Evolutionary conservation across 1,140 invertebrate genomes (phyloP), one percentile per base, ranked within the genome.

Genomic region (Zaprionus tsacasi): DNA sequence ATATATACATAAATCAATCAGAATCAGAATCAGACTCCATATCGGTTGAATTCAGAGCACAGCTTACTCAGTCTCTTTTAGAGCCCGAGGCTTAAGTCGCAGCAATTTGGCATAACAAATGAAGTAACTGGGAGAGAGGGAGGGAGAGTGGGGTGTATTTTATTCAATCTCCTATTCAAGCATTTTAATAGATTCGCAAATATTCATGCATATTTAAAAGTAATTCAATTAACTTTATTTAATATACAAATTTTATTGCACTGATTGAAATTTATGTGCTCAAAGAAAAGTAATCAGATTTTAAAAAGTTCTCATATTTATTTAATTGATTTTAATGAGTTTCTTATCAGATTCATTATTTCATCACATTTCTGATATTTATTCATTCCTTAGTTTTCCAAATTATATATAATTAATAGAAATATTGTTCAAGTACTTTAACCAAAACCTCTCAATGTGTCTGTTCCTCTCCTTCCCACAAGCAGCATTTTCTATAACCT

Each of bases 11-110:
- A 17, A 50, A 50, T 50, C 45, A 21, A 21, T 21, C 21, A 21
- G 21, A 21, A 21, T 21, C 21, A 21, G 21, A 50, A 50, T 21
- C 17, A 25, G 45, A 50, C 40, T 45, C 15, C 15, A n/a, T 45
- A 45, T 45, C 40, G 40, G 7, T 6, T n/a, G 15, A 15, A 8
- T 15, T n/a, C n/a, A 3, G 40, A 3, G 40, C n/a, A 45, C 5
- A 45, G 40, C n/a, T 15, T 8, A 45, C 40, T 15, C 40, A 45
- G 40, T 45, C 40, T 21, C 21, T 21, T 2, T 21, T 2, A 21
- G 15, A 45, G 40, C 40, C 15, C 40, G 40, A 45, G 40, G 40
- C 40, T 45, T 45, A 17, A 45, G 40, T 45, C 40, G 40, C 40
- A 7, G 15, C 40, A 15, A 45, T 15, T 45, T 15, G 40, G 40